These are phyloP conservation scores for Morpho helenor DNA, from an alignment of 2,888 invertebrate genomes.

Conservation along the genomic window DNA sequence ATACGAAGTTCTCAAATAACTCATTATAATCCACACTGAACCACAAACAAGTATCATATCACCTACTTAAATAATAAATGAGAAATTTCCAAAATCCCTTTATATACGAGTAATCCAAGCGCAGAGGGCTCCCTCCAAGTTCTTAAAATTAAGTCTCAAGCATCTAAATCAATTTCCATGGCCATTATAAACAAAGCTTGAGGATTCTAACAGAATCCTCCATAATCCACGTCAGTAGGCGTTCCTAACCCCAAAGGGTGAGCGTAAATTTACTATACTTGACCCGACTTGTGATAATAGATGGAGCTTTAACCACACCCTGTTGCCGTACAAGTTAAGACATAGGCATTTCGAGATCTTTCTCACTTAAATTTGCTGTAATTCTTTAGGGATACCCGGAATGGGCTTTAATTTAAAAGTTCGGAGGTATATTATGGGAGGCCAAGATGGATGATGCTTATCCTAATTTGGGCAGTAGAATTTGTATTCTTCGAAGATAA, in stretches of 20 bases:
- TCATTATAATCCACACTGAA: constrained; percentile 15
- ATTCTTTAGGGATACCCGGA: constrained; percentile 24
- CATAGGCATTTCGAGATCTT: constrained; percentile 23
- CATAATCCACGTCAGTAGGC: constrained; percentile 28
- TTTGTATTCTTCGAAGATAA: constrained; percentile 7
- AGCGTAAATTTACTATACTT: constrained; percentile 29
- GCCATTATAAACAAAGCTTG: constrained; percentile 29
- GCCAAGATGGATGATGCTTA: constrained; percentile 19
- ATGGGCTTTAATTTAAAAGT: constrained; percentile 26
- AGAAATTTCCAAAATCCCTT: constrained; percentile 18
- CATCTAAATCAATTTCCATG: constrained; percentile 31
- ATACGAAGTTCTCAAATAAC: constrained; percentile 1
- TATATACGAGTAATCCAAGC: constrained; percentile 17
- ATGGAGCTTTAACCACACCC: constrained; percentile 29
- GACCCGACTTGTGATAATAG: constrained; percentile 30
- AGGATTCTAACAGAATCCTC: constrained; percentile 18
- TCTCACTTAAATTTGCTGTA: constrained; percentile 23
- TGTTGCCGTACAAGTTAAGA: constrained; percentile 23
- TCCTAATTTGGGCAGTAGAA: constrained; percentile 6
- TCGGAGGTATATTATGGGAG: constrained; percentile 17
- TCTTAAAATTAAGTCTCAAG: constrained; percentile 28
- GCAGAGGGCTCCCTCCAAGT: constrained; percentile 22
- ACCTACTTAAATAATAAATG: constrained; percentile 18
- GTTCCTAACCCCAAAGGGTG: constrained; percentile 25
- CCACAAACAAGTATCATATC: constrained; percentile 11